Evolutionary conservation across 2,797 vertebrate species (phyloP).

Genomic region (Enoplosus armatus): DNA sequence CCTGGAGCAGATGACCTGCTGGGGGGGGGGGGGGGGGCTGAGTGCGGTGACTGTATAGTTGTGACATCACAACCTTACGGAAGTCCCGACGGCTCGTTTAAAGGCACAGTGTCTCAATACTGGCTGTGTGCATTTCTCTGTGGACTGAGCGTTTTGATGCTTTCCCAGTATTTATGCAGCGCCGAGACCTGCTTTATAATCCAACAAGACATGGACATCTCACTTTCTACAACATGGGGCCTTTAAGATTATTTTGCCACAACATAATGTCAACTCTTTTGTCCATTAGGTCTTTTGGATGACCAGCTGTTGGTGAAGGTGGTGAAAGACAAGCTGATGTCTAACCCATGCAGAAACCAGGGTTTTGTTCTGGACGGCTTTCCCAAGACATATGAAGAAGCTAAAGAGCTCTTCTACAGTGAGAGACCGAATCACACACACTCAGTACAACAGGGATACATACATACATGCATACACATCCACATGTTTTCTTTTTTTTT

Average conservation of each 20-base stretch:
- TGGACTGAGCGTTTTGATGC: no score
- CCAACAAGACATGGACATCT: no score
- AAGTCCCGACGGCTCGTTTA: no score
- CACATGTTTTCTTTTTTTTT: constrained; percentile 1
- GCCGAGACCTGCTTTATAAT: no score
- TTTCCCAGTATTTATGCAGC: no score
- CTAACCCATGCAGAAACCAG: constrained; percentile 93
- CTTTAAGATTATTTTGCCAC: background rate
- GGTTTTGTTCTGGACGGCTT: constrained; percentile 94
- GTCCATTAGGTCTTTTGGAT: constrained; percentile 84
- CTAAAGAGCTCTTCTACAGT: constrained; percentile 90
- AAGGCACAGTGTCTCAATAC: no score
- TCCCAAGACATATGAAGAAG: constrained; percentile 90
- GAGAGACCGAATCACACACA: constrained; percentile 44
- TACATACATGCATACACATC: background rate
- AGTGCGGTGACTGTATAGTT: no score
- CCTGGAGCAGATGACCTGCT: no score
- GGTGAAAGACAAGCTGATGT: constrained; percentile 89
- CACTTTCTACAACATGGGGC: no score
- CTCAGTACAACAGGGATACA: background rate
- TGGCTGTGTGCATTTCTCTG: no score
- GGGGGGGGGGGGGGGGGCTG: no score
- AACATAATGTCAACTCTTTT: background rate
- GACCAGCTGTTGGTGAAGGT: constrained; percentile 86
- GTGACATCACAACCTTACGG: no score